Evolutionary conservation across 2,797 vertebrate genomes (phyloP).

Genomic region (Anas bahamensis): DNA sequence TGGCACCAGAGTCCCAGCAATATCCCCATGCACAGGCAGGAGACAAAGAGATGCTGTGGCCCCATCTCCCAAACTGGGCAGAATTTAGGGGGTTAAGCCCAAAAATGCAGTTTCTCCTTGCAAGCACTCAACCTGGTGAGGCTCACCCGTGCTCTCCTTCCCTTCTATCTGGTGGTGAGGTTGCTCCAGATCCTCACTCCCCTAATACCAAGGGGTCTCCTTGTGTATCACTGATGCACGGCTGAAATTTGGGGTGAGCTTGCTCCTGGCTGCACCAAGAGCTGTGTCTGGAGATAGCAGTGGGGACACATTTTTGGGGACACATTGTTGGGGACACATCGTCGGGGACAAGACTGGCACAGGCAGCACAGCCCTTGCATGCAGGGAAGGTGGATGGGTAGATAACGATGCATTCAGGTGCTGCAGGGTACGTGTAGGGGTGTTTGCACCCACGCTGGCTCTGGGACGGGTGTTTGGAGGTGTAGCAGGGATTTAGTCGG

Average conservation of each 20-base stretch:
- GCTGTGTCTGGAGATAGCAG: neutral
- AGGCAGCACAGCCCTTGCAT: rapidly evolving
- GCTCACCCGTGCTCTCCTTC: neutral
- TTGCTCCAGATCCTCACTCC: rapidly evolving
- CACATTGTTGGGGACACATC: rapidly evolving
- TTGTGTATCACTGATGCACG: rapidly evolving
- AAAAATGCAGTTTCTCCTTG: neutral
- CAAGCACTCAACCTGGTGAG: neutral
- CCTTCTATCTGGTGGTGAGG: too few species aligned
- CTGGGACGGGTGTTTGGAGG: neutral
- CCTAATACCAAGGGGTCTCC: neutral
- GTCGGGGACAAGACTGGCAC: neutral
- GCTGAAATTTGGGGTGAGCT: neutral
- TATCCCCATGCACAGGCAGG: neutral
- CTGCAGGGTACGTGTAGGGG: neutral
- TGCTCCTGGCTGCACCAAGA: neutral
- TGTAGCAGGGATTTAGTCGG: neutral
- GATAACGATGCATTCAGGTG: neutral
- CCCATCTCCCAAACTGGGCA: neutral
- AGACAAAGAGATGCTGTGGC: neutral
- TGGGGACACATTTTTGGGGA: rapidly evolving
- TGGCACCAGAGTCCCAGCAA: neutral
- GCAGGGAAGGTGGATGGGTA: neutral
- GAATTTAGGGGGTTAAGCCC: neutral
- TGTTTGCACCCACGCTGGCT: neutral